Evolutionary conservation across 2,113 vertebrate species (phyloP).

Genomic region (Neolamprologus sp.): DNA sequence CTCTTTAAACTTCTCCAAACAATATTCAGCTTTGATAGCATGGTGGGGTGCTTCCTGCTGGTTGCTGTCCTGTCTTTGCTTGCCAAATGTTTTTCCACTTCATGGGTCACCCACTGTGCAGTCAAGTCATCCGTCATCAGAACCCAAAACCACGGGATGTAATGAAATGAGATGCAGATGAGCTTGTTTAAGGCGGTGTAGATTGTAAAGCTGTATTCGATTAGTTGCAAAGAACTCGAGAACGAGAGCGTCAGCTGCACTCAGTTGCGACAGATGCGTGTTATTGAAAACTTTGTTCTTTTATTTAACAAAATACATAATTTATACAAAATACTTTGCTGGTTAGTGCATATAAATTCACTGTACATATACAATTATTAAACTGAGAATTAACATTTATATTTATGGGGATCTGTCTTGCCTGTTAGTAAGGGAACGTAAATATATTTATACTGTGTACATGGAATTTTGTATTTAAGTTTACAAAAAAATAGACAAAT

Average conservation of each 20-base stretch:
- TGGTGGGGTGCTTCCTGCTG: not conserved
- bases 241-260: not conserved
- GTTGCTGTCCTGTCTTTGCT: not conserved
- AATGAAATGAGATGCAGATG: conserved; percentile 30
- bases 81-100: conserved; percentile 5
- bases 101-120: conserved; percentile 6
- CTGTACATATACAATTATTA: not conserved
- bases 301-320: conserved; percentile 39
- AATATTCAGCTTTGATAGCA: not conserved
- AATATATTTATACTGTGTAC: not conserved
- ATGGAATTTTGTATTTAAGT: not conserved
- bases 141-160: not conserved
- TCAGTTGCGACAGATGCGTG: not conserved
- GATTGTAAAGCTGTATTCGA: not conserved
- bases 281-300: not conserved
- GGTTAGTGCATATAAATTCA: not conserved
- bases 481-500: not conserved
- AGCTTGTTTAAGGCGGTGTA: not conserved
- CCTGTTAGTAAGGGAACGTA: not conserved
- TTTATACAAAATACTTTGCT: conserved; percentile 13
- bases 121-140: not conserved
- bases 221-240: not conserved
- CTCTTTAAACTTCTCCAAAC: not conserved
- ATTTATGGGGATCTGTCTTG: not conserved
- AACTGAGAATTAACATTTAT: not conserved